These are phyloP conservation scores for Camponotus fellah DNA, from an alignment of 2,888 invertebrate species.

Conservation along the genomic window DNA sequence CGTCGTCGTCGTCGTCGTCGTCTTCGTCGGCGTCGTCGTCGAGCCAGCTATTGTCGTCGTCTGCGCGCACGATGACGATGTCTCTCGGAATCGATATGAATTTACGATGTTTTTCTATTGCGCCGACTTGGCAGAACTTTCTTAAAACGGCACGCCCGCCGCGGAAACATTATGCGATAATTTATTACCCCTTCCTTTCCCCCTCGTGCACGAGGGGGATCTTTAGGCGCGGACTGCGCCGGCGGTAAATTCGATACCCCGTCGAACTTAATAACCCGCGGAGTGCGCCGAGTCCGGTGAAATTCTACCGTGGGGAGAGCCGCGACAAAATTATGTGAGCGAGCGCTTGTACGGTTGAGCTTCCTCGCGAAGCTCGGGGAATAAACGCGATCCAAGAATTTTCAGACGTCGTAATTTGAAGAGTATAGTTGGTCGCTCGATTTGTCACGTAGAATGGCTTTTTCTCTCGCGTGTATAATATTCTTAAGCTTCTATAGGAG, in stretches of 20 bases:
- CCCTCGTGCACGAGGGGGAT: conserved; percentile 56
- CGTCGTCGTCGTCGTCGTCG: conserved; percentile 11
- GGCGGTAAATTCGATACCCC: conserved; percentile 76
- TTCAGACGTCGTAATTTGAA: conserved; percentile 44
- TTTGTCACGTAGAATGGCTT: conserved; percentile 20
- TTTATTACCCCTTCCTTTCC: conserved; percentile 81
- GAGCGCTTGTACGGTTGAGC: conserved; percentile 40
- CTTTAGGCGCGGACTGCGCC: conserved; percentile 72
- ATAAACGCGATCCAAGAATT: conserved; percentile 47
- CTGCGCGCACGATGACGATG: conserved; percentile 66
- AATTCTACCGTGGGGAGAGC: conserved; percentile 65
- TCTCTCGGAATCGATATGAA: conserved; percentile 82
- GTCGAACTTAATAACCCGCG: conserved; percentile 80
- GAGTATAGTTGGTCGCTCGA: conserved; percentile 34
- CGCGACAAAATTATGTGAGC: conserved; percentile 64
- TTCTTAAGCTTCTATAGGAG: conserved; percentile 1
- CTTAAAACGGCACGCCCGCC: conserved; percentile 77
- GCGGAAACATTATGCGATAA: conserved; percentile 82
- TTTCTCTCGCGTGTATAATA: conserved; percentile 5
- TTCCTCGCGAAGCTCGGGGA: conserved; percentile 36
- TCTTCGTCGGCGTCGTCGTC: conserved; percentile 48
- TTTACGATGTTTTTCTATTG: conserved; percentile 86
- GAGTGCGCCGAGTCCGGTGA: conserved; percentile 55
- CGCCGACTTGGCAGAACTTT: conserved; percentile 84
- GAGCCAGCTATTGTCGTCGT: conserved; percentile 46